Evolutionary conservation across 1,140 invertebrate genomes (phyloP).

Genomic region (Drosophila virilis): DNA sequence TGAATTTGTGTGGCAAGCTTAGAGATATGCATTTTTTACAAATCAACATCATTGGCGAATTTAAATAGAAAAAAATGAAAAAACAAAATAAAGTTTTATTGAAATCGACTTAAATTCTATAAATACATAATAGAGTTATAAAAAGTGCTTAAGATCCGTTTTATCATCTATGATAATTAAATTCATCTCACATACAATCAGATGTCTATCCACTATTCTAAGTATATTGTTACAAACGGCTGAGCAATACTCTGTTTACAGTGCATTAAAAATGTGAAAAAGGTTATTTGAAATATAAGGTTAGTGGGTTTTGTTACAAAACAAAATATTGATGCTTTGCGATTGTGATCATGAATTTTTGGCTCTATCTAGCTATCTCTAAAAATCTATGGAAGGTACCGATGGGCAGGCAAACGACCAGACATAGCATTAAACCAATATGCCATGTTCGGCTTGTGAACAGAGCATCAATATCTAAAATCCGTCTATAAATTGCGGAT

Average conservation of each 20-base stretch:
- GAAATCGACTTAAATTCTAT: slow-evolving; percentile 19
- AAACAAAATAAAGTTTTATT: slow-evolving; percentile 2
- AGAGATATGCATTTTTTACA: slow-evolving; percentile 20
- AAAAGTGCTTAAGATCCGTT: slow-evolving; percentile 18
- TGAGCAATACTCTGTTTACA: background rate
- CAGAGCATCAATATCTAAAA: slow-evolving; percentile 20
- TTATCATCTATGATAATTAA: slow-evolving; percentile 13
- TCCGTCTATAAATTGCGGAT: slow-evolving; percentile 70
- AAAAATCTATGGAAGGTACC: too few relatives aligned
- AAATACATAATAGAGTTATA: background rate
- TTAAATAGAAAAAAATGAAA: slow-evolving; percentile 1
- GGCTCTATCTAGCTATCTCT: too few relatives aligned
- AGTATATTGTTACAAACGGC: background rate
- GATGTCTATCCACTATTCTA: slow-evolving; percentile 18
- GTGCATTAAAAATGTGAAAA: too few relatives aligned
- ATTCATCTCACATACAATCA: slow-evolving; percentile 34
- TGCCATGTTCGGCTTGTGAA: background rate
- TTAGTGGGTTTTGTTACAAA: background rate
- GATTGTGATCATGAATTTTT: too few relatives aligned
- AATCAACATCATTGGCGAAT: background rate
- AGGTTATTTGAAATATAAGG: too few relatives aligned
- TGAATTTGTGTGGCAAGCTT: slow-evolving; percentile 63
- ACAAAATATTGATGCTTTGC: too few relatives aligned
- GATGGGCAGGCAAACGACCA: too few relatives aligned
- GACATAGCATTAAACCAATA: background rate